Evolutionary conservation across 2,113 vertebrate genomes (phyloP).

Genomic region (Ranitomeya variabilis): DNA sequence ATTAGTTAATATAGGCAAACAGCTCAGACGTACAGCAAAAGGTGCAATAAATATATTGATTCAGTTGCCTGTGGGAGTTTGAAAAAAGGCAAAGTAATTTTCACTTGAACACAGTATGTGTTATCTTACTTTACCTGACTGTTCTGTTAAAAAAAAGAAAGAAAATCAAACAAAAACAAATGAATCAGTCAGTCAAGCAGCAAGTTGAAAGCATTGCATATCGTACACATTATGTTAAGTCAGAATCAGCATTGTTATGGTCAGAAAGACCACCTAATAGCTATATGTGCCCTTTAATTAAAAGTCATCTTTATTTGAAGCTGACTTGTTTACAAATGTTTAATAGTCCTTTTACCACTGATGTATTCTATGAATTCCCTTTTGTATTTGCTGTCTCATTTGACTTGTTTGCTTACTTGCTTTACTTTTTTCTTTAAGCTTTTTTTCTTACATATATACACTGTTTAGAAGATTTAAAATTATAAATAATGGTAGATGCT

Average conservation of each 20-base stretch:
- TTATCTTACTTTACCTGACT: constrained; percentile 35
- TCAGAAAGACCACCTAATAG: neutral
- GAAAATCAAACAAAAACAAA: constrained; percentile 32
- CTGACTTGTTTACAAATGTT: neutral
- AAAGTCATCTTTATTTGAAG: neutral
- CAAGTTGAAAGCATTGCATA: neutral
- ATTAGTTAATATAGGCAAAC: constrained; percentile 38
- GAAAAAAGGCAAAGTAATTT: constrained; percentile 50
- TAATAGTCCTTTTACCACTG: neutral
- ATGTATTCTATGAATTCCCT: neutral
- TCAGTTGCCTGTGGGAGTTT: constrained; percentile 44
- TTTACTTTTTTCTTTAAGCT: too few species aligned
- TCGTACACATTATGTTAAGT: neutral
- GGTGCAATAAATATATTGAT: constrained; percentile 53
- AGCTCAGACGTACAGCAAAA: constrained; percentile 38
- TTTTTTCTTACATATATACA: too few species aligned
- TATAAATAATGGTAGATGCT: too few species aligned
- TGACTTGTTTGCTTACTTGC: too few species aligned
- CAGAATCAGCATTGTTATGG: neutral
- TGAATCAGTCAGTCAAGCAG: constrained; percentile 30
- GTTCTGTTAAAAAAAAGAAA: constrained; percentile 15
- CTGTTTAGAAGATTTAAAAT: too few species aligned
- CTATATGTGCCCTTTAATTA: neutral
- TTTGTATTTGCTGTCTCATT: neutral
- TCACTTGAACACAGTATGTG: constrained; percentile 43